Evolutionary conservation across 2,113 vertebrate species (phyloP).

Genomic region (Amphiprion ocellaris): DNA sequence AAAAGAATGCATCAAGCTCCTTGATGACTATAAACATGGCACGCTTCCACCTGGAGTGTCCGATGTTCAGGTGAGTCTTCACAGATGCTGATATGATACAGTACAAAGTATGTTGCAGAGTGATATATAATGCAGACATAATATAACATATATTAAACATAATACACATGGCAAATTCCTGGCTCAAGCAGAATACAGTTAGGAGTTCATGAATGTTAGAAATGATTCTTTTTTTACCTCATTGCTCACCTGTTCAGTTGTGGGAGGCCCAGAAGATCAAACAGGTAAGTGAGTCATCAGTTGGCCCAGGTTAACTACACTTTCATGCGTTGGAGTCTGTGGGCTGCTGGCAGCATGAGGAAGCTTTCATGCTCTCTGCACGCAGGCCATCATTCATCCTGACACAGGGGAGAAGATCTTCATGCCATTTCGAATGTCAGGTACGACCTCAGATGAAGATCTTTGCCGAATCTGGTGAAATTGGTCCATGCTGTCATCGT

Average conservation of each 20-base stretch:
- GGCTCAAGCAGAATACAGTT: too few relatives aligned
- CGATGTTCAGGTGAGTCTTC: slow-evolving; percentile 87
- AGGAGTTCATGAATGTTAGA: not conserved
- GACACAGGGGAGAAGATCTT: slow-evolving; percentile 99
- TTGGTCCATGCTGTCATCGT: slow-evolving; percentile 39
- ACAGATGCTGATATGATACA: not conserved
- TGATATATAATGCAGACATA: too few relatives aligned
- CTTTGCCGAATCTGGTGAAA: slow-evolving; percentile 49
- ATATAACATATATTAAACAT: too few relatives aligned
- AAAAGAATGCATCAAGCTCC: slow-evolving; percentile 89
- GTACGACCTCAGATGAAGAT: slow-evolving; percentile 84
- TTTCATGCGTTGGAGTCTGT: slow-evolving; percentile 46
- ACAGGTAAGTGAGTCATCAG: slow-evolving; percentile 86
- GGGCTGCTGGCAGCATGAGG: slow-evolving; percentile 59
- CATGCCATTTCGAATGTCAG: slow-evolving; percentile 99
- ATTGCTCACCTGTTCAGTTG: slow-evolving; percentile 79
- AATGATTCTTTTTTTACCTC: not conserved
- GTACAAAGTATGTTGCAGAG: too few relatives aligned
- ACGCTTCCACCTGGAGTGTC: slow-evolving; percentile 89
- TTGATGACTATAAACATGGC: slow-evolving; percentile 94
- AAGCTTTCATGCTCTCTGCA: slow-evolving; percentile 78
- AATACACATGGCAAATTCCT: too few relatives aligned
- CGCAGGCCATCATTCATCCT: slow-evolving; percentile 97
- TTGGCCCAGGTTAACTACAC: slow-evolving; percentile 20
- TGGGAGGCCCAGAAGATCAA: slow-evolving; percentile 99